Evolutionary conservation across 2,797 vertebrate species (phyloP).

Genomic region (Molossus alvarezi): DNA sequence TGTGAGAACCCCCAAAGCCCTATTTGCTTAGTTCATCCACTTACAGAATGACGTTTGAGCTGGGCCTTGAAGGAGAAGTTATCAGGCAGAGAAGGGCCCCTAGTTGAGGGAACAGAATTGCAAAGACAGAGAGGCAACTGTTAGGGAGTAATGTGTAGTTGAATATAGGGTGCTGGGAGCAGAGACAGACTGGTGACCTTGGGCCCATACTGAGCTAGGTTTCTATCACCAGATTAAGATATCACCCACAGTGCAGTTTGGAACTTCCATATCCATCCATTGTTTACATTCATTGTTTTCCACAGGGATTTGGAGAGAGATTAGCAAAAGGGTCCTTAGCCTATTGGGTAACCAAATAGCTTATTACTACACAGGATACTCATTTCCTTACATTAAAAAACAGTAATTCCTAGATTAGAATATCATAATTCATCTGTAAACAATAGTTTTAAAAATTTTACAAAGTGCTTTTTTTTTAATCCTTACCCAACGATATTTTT

Average conservation of each 20-base stretch:
- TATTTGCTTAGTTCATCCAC: conserved; percentile 11
- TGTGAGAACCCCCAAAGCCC: neutral
- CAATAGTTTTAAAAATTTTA: neutral
- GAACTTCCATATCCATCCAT: neutral
- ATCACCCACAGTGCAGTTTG: neutral
- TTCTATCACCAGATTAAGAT: neutral
- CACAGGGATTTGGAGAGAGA: neutral
- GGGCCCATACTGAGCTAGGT: neutral
- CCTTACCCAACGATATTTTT: too few species aligned
- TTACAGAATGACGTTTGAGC: conserved; percentile 45
- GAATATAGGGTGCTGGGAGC: neutral
- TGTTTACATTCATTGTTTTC: conserved; percentile 5
- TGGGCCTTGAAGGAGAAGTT: neutral
- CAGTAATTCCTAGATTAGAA: neutral
- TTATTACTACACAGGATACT: neutral
- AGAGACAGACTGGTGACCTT: neutral
- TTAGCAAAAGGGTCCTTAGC: neutral
- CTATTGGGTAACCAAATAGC: neutral
- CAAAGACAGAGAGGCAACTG: neutral
- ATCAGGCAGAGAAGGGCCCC: neutral
- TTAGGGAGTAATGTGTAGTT: neutral
- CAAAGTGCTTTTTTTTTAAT: neutral
- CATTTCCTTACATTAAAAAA: neutral
- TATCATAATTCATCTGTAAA: neutral
- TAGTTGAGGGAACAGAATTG: neutral